Base-by-base conservation (phyloP, 2,888 invertebrate species). In the Mythimna vitellina region DNA sequence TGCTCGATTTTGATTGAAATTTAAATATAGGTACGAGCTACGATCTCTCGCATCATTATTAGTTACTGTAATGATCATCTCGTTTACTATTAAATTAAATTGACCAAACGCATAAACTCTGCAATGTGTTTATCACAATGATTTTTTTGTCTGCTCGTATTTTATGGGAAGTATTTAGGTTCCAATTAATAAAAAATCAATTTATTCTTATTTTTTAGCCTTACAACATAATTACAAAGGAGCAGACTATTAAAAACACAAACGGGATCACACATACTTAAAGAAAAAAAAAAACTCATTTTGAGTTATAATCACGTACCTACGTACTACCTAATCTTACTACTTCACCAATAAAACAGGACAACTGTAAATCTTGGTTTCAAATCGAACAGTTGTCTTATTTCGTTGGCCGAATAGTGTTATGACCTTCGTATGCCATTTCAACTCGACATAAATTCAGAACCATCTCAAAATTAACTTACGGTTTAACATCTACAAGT, bases 101-200 rank as follows among this genome's bases (percentile, higher is more conserved):
- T 46, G 17, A 17, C 46, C 7, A 46, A 46, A 46, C 17, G 46
- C 46, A 46, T 38, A 46, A 46, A 14, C 46, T 20, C 46, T 46
- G 17, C 17, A 46, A 20, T 46, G 46, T 20, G 46, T 46, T 46
- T 1, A 17, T 46, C 60, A 73, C 10, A 2, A 46, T 53, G 0
- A 38, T 57, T 53, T 22, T 53, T 77, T 60, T 53, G 1, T 58
- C 72, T 53, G 14, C 20, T 22, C 53, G 42, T 46, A 38, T 42
- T 32, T 22, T 60, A 70, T 20, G 49, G 20, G 38, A 71, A 22
- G 9, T 54, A 58, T 65, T 75, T 60, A 65, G 64, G 56, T 60
- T 64, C 73, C 69, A 83, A 70, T 69, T 66, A 83, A 69, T 63
- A 63, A 65, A 42, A 56, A 46, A 73, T 25, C 25, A 51, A 71